Evolutionary conservation across 2,797 vertebrate genomes (phyloP), one percentile per base, ranked within the genome.

Genomic region (Labroides dimidiatus): DNA sequence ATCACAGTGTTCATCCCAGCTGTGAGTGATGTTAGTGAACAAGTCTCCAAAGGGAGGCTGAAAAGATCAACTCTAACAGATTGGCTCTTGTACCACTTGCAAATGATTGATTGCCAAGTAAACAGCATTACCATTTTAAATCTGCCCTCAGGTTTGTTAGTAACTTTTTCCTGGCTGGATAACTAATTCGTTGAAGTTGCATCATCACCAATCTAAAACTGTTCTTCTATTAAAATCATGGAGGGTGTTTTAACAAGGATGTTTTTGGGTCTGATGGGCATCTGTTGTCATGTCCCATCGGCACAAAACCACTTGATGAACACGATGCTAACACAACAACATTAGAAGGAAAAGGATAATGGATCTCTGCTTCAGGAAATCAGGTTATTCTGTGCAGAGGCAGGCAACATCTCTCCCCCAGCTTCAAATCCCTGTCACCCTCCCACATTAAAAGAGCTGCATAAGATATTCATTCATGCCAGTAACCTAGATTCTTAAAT

Each of bases 401-500:
- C 58, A 17, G 69, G 41, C 36, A 80, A 69, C 63, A 78, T 78
- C 67, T 72, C 79, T 82, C 63, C 70, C 41, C 72, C 76, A 59
- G 71, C 80, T 82, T 85, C 61, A 86, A 89, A 90, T 87, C 84
- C 78, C 83, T 79, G 84, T 87, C 86, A 86, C 78, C 81, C 84
- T 80, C 76, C 73, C 69, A 84, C 76, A 81, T 81, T 75, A 79
- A 82, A 86, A 77, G 70, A 85, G 82, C 80, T 72, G 78, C 74
- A 87, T 85, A 84, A 87, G 80, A 88, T 83, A 89, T 91, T 85
- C 74, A 90, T 86, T 83, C 56, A 80, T 72, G 49, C 84, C 87
- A 84, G 88, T 88, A 89, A 91, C 89, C 88, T 78, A 89, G 85
- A 90, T 92, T 88, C 84, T 79, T 75, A 81, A 87, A 87, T 84